A percentile compares a stretch with the other conserved stretches of the same genome.
Conservation (phyloP, 2,797 vertebrate genomes). For the Cossypha dichroa region DNA sequence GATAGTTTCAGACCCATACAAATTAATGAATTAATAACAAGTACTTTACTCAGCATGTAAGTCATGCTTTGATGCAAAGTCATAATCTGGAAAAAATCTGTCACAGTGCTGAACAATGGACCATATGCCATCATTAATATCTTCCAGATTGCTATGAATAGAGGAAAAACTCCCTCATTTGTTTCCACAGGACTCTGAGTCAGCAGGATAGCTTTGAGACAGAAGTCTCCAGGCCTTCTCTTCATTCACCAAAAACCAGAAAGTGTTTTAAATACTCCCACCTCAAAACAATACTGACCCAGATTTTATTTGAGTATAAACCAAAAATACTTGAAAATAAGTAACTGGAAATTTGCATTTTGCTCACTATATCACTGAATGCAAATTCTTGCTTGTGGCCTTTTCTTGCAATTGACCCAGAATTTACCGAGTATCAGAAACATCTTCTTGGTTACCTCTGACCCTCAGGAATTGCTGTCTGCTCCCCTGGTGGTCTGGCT, state of each 20-base stretch:
- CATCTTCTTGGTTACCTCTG: not conserved
- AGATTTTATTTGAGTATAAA: not conserved
- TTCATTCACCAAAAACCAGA: not conserved
- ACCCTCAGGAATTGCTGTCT: not conserved
- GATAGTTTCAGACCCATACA: not conserved
- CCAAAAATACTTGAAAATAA: not conserved
- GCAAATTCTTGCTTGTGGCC: not conserved
- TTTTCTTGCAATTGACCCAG: not conserved
- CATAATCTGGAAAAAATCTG: not conserved
- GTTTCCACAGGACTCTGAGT: not conserved
- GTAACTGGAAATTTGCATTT: not conserved
- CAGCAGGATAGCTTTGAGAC: not conserved
- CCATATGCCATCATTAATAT: not conserved
- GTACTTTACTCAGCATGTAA: not conserved
- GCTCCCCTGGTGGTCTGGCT: not conserved
- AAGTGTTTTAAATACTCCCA: not conserved
- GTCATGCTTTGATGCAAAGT: not conserved
- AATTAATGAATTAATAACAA: not conserved
- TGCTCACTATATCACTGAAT: not conserved
- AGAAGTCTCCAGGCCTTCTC: not conserved
- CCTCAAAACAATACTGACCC: not conserved
- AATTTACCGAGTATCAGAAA: rapidly evolving
- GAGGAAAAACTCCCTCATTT: not conserved
- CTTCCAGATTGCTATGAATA: not conserved
- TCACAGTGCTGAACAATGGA: not conserved